Base-by-base conservation (phyloP, 2,113 vertebrate species). In the Cisticola juncidis region DNA sequence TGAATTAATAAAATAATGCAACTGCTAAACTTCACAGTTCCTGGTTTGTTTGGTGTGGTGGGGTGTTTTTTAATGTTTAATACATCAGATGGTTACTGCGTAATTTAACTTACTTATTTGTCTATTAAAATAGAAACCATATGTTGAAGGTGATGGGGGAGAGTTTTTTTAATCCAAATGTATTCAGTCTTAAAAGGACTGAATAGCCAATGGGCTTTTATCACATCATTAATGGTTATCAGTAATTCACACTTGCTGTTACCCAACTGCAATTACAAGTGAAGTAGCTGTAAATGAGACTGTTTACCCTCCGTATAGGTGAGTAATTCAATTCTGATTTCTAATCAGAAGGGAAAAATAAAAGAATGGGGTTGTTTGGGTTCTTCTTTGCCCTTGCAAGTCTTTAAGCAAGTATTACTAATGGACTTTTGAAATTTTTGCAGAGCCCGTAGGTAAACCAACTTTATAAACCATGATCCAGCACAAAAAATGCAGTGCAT, bases 1-100 rank as follows among this genome's bases (percentile, higher is more conserved):
- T 57, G 28, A 69, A 74, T 71, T 66, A 96, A 88, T 95, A 92
- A 97, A 97, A 94, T 66, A 35, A 68, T 62, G 58, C 61, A 87
- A 31, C 26, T 74, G 9, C 53, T 74, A 57, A 83, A 53, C 47
- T 62, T 94, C 25, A 57, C 23, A 3, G 25, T 81, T 93, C 22
- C 36, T 82, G 40, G 5, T 42, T 79, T 56, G 11, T 45, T 58
- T 64, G 12, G 21, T 74, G 20, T 45, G 20, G 6, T 60, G 19
- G 8, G 11, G 17, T 65, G 24, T 25, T 56, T 61, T 85, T 70
- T 15, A 11, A 53, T 80, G 28, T 65, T 44, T 71, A 47, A n/a
- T 65, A 13, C 4, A 21, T 51, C 33, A 47, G 18, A 12, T 38
- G 13, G 12, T 58, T 87, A 47, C 25, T 85, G 24, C 45, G 54